phyloP scores from a whole-genome alignment of 2,888 invertebrate genomes.

The Eristalinus sepulchralis region DNA sequence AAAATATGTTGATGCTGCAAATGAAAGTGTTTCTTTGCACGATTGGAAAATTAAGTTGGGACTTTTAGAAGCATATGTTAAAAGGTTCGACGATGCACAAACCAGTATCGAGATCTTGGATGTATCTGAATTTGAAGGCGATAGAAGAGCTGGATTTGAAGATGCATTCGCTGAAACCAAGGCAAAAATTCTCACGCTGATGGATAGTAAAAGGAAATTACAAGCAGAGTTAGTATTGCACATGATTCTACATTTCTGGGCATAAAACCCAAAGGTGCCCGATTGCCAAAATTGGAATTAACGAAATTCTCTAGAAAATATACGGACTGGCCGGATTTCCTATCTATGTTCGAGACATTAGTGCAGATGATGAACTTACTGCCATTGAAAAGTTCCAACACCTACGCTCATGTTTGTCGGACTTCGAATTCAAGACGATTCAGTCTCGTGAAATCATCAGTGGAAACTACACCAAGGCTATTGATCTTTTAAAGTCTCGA shows the following conservation, averaged over 20 bases:
- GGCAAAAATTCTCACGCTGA: background rate
- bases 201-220: conserved; percentile 3
- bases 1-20: background rate
- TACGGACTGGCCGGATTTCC: background rate
- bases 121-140: background rate
- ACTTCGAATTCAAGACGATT: background rate
- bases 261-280: background rate
- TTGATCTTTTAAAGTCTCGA: conserved; percentile 23
- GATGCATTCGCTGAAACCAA: background rate
- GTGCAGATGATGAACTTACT: conserved; percentile 2
- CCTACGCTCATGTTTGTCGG: background rate
- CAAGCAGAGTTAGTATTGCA: background rate
- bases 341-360: background rate
- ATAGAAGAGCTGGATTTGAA: background rate
- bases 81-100: conserved; percentile 2
- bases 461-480: conserved; percentile 19
- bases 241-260: conserved; percentile 1
- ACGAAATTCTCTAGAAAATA: background rate
- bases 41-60: background rate
- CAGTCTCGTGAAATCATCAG: background rate
- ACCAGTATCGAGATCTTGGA: background rate
- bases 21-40: background rate
- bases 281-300: background rate
- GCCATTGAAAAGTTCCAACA: conserved; percentile 8
- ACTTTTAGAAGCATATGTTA: background rate